These are phyloP conservation scores for Pterocles burchelli DNA, from an alignment of 2,113 vertebrate species.

Conservation along the genomic window DNA sequence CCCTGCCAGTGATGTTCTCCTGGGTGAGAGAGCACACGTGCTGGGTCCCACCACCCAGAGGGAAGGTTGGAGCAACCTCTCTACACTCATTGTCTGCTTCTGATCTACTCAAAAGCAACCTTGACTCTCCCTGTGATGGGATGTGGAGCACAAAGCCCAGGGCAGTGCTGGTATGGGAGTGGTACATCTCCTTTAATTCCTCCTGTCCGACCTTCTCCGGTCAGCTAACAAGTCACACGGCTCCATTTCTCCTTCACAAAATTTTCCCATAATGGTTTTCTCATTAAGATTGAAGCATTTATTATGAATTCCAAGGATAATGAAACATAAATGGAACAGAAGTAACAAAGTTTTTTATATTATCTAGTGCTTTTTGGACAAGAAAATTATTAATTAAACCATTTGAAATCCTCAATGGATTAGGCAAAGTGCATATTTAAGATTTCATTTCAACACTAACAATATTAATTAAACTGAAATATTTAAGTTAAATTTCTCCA, in stretches of 20 bases:
- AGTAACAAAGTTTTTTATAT: constrained; percentile 21
- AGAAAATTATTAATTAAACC: constrained; percentile 35
- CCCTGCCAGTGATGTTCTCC: background rate
- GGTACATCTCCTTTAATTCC: background rate
- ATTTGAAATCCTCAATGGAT: background rate
- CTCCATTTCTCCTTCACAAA: background rate
- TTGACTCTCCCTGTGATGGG: background rate
- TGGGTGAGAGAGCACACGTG: accelerated
- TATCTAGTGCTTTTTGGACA: constrained; percentile 13
- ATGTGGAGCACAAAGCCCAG: accelerated
- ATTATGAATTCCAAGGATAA: background rate
- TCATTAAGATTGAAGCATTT: constrained; percentile 15
- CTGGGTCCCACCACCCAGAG: background rate
- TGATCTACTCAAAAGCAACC: background rate
- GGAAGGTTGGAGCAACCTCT: background rate
- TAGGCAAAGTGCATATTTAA: constrained; percentile 5
- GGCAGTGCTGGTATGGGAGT: background rate
- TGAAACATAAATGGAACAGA: background rate
- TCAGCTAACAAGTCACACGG: background rate
- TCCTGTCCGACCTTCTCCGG: background rate
- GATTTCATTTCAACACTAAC: constrained; percentile 6
- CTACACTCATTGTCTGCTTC: accelerated
- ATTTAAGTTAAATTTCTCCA: constrained; percentile 11
- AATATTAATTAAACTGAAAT: constrained; percentile 13
- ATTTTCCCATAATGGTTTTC: background rate